Percentiles rank a stretch among this genome's conserved stretches.
phyloP scores from a whole-genome alignment of 1,140 invertebrate species.

The Cherax destructor region DNA sequence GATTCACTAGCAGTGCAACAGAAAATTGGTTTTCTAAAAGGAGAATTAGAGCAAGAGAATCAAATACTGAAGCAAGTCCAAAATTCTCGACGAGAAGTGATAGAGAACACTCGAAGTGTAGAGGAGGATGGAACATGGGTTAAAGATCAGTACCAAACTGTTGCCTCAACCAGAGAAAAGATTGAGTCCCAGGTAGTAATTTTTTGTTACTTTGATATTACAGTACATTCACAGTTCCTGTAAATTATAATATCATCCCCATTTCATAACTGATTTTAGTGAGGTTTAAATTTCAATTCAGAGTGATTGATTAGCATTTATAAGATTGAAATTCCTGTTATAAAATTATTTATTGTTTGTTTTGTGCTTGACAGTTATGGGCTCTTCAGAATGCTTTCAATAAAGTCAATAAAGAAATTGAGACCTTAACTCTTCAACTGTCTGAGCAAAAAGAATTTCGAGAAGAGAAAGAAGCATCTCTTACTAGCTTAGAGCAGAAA shows the following conservation, averaged over 20 bases:
- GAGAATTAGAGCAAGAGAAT: slow-evolving; percentile 50
- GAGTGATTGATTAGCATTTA: no score
- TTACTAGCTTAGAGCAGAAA: slow-evolving; percentile 25
- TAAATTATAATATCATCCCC: no score
- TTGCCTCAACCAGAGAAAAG: slow-evolving; percentile 26
- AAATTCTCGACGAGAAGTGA: slow-evolving; percentile 33
- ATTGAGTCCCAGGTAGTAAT: slow-evolving; percentile 51
- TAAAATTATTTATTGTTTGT: not conserved
- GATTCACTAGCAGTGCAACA: slow-evolving; percentile 51
- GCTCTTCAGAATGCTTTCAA: slow-evolving; percentile 47
- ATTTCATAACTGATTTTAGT: no score
- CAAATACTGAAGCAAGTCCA: slow-evolving; percentile 47
- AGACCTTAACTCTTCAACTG: not conserved
- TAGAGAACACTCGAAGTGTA: not conserved
- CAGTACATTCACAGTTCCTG: no score
- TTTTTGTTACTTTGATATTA: not conserved
- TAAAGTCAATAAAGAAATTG: slow-evolving; percentile 50
- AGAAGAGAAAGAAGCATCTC: slow-evolving; percentile 42
- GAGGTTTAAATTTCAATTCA: no score
- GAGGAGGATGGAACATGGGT: slow-evolving; percentile 44
- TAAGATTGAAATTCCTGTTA: no score
- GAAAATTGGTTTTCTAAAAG: slow-evolving; percentile 37
- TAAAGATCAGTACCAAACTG: slow-evolving; percentile 8
- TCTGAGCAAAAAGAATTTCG: not conserved
- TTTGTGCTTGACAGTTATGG: slow-evolving; percentile 36